Conservation (phyloP, 1,140 invertebrate genomes). For the Aphidius ervi region DNA sequence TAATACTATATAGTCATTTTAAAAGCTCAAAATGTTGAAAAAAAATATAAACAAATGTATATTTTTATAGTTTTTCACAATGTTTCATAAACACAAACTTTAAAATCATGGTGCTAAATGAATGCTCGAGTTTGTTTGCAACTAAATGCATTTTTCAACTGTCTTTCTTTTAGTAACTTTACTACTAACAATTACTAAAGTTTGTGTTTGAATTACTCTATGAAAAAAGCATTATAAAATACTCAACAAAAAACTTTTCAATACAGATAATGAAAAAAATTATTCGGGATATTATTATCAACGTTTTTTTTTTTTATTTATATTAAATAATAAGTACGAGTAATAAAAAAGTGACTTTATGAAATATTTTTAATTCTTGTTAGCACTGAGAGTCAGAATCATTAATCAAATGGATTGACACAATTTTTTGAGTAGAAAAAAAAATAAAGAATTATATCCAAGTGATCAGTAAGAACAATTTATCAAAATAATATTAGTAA, state of each 20-base stretch:
- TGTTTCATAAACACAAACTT: conserved; percentile 13
- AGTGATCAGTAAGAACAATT: no score
- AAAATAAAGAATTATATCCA: no score
- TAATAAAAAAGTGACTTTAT: no score
- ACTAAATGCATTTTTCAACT: conserved; percentile 29
- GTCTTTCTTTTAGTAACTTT: conserved; percentile 26
- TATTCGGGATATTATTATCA: no score
- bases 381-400: no score
- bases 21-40: neutral
- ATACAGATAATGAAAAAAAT: neutral
- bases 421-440: no score
- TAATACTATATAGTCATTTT: neutral
- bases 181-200: conserved; percentile 24
- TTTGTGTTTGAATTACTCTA: conserved; percentile 16
- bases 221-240: neutral
- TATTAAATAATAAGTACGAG: neutral
- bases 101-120: conserved; percentile 26
- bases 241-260: conserved; percentile 14
- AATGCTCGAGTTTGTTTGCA: conserved; percentile 27
- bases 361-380: no score
- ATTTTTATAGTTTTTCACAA: no score
- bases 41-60: neutral
- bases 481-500: no score
- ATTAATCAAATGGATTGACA: no score
- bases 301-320: neutral